phyloP scores from a whole-genome alignment of 92 coral and sea anemone species.

The Palythoa grandiflora region DNA sequence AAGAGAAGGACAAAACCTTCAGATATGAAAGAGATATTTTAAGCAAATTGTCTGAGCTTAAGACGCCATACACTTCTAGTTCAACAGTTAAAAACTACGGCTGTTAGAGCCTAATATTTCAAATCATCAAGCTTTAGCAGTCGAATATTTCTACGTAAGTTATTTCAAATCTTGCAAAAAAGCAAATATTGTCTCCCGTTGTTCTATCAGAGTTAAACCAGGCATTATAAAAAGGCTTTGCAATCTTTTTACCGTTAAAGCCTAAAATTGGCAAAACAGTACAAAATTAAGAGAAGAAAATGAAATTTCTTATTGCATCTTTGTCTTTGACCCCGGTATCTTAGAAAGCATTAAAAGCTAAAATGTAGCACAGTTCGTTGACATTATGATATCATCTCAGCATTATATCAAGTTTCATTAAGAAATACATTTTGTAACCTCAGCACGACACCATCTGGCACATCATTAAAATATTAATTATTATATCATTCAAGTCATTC shows the following conservation, averaged over 20 bases:
- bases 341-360: too few species aligned
- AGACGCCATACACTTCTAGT: background rate
- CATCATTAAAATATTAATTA: too few species aligned
- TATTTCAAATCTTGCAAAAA: background rate
- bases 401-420: background rate
- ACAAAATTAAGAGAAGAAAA: too few species aligned
- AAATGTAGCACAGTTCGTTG: too few species aligned
- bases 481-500: too few species aligned
- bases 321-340: too few species aligned
- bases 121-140: background rate
- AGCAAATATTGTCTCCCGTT: background rate
- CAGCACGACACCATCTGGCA: background rate
- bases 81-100: background rate
- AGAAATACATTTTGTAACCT: background rate
- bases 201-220: constrained; percentile 1
- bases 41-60: background rate
- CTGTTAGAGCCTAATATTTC: background rate
- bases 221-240: background rate
- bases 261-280: background rate
- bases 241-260: background rate
- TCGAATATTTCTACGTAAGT: background rate
- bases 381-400: background rate
- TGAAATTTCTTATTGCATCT: too few species aligned
- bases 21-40: too few species aligned
- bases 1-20: background rate